phyloP scores from a whole-genome alignment of 2,797 vertebrate species.

The Sphenopsis melanotis region DNA sequence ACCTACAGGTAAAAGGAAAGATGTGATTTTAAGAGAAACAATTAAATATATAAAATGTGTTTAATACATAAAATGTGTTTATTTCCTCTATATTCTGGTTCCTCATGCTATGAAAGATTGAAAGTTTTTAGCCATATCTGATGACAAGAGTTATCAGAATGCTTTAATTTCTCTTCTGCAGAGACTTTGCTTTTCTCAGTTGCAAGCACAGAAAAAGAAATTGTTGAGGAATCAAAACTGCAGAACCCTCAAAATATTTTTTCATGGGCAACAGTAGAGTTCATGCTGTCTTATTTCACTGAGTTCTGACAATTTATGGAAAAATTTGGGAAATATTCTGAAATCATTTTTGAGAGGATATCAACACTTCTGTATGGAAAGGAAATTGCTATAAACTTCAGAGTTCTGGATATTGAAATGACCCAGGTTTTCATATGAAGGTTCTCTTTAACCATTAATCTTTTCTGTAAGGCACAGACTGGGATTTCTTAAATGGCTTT shows the following conservation, averaged over 20 bases:
- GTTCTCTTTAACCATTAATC: not conserved
- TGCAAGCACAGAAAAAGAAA: not conserved
- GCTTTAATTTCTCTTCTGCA: not conserved
- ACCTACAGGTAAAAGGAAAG: not conserved
- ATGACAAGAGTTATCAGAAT: not conserved
- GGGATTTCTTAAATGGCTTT: not conserved
- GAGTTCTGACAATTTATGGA: not conserved
- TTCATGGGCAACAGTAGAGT: not conserved
- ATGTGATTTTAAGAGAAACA: not conserved
- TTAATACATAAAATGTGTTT: not conserved
- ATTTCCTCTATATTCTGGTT: not conserved
- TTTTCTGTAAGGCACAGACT: not conserved
- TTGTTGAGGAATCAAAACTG: not conserved
- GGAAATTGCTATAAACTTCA: not conserved
- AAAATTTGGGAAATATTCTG: not conserved
- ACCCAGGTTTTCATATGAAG: not conserved
- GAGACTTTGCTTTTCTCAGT: not conserved
- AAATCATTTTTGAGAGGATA: not conserved
- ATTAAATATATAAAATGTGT: not conserved
- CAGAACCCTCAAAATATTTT: not conserved
- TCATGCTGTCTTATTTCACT: not conserved
- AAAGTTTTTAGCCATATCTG: not conserved
- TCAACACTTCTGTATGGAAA: not conserved
- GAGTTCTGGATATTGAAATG: not conserved
- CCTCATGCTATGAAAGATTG: not conserved